A percentile compares a stretch with the other conserved stretches of the same genome.
Conservation (phyloP, 2,888 invertebrate genomes). For the Drosophila multiciliata region DNA sequence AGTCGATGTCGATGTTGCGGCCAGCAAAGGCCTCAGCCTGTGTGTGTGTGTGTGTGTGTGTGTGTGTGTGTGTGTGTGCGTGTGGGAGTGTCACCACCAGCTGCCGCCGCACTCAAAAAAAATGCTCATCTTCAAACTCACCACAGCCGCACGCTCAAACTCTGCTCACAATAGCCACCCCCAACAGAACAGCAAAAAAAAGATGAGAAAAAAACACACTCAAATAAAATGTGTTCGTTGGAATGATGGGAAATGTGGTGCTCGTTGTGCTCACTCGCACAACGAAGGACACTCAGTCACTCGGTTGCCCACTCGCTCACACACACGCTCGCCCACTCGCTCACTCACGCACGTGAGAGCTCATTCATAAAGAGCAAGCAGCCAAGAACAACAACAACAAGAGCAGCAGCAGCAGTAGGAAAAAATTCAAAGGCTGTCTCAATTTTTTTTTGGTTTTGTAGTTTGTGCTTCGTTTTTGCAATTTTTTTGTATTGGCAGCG, state of each 20-base stretch:
- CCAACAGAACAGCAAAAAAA: constrained; percentile 29
- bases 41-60: constrained; percentile 20
- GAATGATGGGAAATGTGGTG: constrained; percentile 60
- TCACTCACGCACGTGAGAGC: constrained; percentile 29
- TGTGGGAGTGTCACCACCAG: constrained; percentile 75
- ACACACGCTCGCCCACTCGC: constrained; percentile 27
- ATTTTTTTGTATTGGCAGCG: constrained; percentile 38
- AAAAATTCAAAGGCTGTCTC: constrained; percentile 37
- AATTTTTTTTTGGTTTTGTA: constrained; percentile 38
- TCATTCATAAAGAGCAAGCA: constrained; percentile 57
- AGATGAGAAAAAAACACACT: constrained; percentile 60
- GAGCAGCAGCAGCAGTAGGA: constrained; percentile 13
- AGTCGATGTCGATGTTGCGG: constrained; percentile 79
- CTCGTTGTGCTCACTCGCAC: constrained; percentile 45
- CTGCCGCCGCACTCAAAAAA: constrained; percentile 36
- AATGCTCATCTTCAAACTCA: constrained; percentile 60
- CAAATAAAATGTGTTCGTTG: constrained; percentile 66
- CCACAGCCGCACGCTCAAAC: constrained; percentile 47
- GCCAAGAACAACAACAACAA: constrained; percentile 20
- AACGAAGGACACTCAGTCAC: constrained; percentile 29
- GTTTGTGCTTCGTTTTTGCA: constrained; percentile 22
- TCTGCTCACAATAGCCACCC: constrained; percentile 45
- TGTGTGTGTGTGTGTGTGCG: constrained; percentile 48
- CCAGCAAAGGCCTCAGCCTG: constrained; percentile 25
- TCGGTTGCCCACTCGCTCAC: constrained; percentile 2